These are phyloP conservation scores for Squalus acanthias DNA, from an alignment of 2,797 vertebrate genomes.

Conservation along the genomic window DNA sequence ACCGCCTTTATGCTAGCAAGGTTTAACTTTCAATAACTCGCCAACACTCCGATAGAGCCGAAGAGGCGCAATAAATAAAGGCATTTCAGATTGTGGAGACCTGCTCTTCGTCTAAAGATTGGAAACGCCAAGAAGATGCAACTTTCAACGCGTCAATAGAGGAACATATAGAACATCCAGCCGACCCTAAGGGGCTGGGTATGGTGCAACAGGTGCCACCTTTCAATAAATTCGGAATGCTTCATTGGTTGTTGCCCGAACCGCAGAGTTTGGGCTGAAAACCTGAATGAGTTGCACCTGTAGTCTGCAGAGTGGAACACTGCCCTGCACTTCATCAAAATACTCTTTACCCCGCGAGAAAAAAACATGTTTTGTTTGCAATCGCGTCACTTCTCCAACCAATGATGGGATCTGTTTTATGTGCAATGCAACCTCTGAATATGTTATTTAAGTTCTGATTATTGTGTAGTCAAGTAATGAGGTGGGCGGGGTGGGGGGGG, in stretches of 20 bases:
- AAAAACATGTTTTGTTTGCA: background rate
- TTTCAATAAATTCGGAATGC: background rate
- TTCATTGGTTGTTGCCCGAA: background rate
- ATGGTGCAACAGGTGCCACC: conserved; percentile 64
- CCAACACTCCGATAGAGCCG: conserved; percentile 1
- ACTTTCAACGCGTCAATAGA: background rate
- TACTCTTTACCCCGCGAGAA: background rate
- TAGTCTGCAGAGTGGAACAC: background rate
- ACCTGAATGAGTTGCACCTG: background rate
- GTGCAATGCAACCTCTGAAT: background rate
- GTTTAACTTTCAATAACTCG: conserved; percentile 62
- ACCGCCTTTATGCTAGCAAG: conserved; percentile 57
- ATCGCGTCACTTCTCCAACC: background rate
- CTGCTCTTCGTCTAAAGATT: conserved; percentile 41
- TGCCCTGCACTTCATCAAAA: background rate
- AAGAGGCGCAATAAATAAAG: background rate
- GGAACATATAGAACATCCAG: background rate
- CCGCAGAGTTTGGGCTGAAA: background rate
- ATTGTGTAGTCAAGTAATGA: background rate
- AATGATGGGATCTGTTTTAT: background rate
- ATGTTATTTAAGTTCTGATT: background rate
- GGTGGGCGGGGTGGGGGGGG: too few species aligned
- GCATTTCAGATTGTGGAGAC: conserved; percentile 42
- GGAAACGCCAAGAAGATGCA: background rate
- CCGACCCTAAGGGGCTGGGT: conserved; percentile 51